These are phyloP conservation scores for Orbicella faveolata DNA, from an alignment of 64 coral and sea anemone species.

Conservation along the genomic window DNA sequence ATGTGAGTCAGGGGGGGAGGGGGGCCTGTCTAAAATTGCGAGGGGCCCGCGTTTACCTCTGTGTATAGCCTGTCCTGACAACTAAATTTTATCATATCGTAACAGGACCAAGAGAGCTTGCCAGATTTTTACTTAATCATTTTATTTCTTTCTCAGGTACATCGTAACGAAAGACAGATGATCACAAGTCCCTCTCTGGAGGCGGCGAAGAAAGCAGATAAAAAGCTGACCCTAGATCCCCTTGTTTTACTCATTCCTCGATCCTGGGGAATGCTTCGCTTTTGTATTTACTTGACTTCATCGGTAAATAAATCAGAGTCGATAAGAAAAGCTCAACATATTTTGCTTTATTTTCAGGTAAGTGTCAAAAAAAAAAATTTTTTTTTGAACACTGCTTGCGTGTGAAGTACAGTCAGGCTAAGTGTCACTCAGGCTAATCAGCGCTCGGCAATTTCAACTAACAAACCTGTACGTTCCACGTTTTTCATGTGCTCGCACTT, in stretches of 20 bases:
- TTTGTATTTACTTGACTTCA: neutral
- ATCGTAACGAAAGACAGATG: neutral
- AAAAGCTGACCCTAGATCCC: neutral
- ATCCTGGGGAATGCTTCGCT: slow-evolving; percentile 3
- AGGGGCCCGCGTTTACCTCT: too few species aligned
- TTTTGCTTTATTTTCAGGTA: slow-evolving; percentile 22
- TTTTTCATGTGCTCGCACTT: too few species aligned
- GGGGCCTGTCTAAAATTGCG: too few species aligned
- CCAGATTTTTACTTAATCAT: neutral
- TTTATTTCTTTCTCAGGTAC: neutral
- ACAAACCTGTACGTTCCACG: too few species aligned
- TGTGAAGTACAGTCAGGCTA: too few species aligned
- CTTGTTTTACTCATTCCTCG: neutral
- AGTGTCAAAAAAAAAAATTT: neutral
- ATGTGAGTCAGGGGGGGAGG: too few species aligned
- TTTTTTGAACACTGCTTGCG: neutral
- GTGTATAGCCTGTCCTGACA: too few species aligned
- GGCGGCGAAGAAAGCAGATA: neutral
- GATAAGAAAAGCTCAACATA: neutral
- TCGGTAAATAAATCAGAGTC: neutral
- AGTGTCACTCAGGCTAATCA: too few species aligned
- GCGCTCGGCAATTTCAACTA: too few species aligned
- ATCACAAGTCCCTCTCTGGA: neutral
- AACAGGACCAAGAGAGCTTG: too few species aligned
- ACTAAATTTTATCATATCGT: too few species aligned